Percentiles rank a stretch among this genome's conserved stretches.
These are phyloP conservation scores for Dicrostonyx torquatus DNA, from an alignment of 2,797 vertebrate genomes.

Conservation along the genomic window DNA sequence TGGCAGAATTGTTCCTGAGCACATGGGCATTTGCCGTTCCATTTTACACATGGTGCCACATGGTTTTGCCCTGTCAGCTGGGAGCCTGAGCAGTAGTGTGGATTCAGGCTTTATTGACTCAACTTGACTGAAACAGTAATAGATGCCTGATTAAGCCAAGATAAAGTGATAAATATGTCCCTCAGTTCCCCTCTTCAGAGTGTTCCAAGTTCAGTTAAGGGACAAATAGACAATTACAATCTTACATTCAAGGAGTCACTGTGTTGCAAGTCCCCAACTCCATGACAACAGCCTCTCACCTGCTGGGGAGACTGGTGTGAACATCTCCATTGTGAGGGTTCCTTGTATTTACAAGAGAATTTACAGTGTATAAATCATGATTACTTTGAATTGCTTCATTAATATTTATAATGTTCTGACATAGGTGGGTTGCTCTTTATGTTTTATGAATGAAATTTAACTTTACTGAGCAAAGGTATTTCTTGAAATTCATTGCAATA, in stretches of 20 bases:
- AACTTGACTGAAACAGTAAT: conserved; percentile 18
- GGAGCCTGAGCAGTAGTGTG: conserved; percentile 38
- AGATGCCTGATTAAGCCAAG: conserved; percentile 52
- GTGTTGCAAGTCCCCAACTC: too few species aligned
- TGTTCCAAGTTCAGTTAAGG: background rate
- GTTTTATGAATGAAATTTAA: conserved; percentile 16
- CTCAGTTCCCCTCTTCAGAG: conserved; percentile 28
- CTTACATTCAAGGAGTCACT: background rate
- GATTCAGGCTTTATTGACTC: conserved; percentile 52
- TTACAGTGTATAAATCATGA: background rate
- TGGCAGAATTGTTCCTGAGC: background rate
- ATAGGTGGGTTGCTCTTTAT: background rate
- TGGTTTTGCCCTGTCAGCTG: background rate
- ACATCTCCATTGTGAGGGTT: background rate
- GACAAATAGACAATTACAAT: background rate
- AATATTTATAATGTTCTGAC: conserved; percentile 24
- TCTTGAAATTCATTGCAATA: background rate
- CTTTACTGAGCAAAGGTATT: background rate
- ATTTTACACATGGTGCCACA: background rate
- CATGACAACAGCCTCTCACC: rapidly evolving
- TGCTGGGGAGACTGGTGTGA: background rate
- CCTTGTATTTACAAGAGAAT: background rate
- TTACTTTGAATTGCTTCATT: background rate
- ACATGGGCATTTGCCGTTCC: background rate
- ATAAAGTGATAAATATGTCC: background rate